These are phyloP conservation scores for Tenthredo distinguenda DNA, from an alignment of 2,888 invertebrate species.

Conservation along the genomic window DNA sequence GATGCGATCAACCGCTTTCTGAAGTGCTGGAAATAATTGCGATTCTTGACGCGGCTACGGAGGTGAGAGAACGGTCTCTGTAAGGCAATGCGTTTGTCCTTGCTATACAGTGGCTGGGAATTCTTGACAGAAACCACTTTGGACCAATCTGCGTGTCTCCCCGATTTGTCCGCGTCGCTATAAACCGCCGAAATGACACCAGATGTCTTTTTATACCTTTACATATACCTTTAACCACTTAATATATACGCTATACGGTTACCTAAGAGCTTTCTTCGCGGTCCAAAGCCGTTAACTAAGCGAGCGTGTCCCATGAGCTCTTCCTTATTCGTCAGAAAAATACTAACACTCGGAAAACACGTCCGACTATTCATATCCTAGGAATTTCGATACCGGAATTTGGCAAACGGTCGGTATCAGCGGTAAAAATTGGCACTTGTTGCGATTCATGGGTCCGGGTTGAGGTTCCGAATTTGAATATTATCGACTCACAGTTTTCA, in stretches of 20 bases:
- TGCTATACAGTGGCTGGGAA: neutral
- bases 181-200: constrained; percentile 50
- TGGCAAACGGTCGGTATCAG: neutral
- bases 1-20: constrained; percentile 27
- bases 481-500: too few species aligned
- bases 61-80: constrained; percentile 7
- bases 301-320: neutral
- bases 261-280: constrained; percentile 8
- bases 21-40: constrained; percentile 50
- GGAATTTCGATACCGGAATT: neutral
- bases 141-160: constrained; percentile 37
- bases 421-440: neutral
- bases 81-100: constrained; percentile 6
- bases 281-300: constrained; percentile 13
- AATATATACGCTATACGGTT: constrained; percentile 23
- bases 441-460: too few species aligned
- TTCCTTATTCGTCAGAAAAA: neutral
- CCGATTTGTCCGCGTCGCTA: constrained; percentile 44
- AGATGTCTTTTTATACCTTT: constrained; percentile 44
- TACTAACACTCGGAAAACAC: neutral
- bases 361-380: neutral
- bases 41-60: constrained; percentile 23
- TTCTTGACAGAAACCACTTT: constrained; percentile 24
- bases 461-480: too few species aligned
- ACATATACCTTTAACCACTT: neutral